Evolutionary conservation across 2,113 vertebrate genomes (phyloP).

Genomic region (Gymnocephalus cernua): DNA sequence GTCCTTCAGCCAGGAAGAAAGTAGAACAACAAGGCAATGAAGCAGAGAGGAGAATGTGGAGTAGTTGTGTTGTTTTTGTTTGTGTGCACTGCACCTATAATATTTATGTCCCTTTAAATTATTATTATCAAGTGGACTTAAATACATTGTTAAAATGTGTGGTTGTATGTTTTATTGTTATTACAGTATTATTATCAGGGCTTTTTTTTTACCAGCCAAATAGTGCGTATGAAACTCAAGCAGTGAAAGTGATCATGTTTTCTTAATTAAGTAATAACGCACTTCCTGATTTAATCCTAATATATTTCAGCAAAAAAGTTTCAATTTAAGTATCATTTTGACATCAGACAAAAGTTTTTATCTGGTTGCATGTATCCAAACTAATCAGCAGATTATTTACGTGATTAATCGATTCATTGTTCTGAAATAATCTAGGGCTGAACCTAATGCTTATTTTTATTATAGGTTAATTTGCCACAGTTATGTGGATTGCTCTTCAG

Average conservation of each 20-base stretch:
- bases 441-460: too few species aligned
- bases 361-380: too few species aligned
- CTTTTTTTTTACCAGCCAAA: background rate
- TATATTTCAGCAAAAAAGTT: background rate
- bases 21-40: background rate
- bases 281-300: background rate
- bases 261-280: background rate
- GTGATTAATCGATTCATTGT: too few species aligned
- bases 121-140: too few species aligned
- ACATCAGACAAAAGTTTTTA: too few species aligned
- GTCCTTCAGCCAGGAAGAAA: slow-evolving; percentile 8
- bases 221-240: background rate
- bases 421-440: too few species aligned
- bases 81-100: background rate
- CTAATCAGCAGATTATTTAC: too few species aligned
- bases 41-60: background rate
- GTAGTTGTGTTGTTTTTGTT: background rate
- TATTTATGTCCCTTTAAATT: too few species aligned
- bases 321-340: too few species aligned
- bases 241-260: background rate
- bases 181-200: too few species aligned
- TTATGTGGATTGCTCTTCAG: slow-evolving; percentile 17
- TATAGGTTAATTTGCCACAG: too few species aligned
- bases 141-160: background rate
- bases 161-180: background rate